Percentiles rank a stretch among this genome's conserved stretches.
Evolutionary conservation across 2,888 invertebrate genomes (phyloP).

Genomic region (Idaea aversata): DNA sequence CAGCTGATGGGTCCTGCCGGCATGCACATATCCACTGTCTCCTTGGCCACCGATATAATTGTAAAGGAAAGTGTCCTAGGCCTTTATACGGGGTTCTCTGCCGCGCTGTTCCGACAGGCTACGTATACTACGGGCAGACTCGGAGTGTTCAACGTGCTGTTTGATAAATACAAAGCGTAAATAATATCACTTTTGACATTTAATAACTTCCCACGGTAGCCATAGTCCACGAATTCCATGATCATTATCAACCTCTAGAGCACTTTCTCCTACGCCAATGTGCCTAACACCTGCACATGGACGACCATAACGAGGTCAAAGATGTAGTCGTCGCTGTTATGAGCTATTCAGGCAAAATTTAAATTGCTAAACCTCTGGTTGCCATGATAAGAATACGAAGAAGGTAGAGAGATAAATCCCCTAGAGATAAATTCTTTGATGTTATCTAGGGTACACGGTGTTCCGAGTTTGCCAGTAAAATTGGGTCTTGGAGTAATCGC

Average conservation of each 20-base stretch:
- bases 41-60: conserved; percentile 86
- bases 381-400: too few relatives aligned
- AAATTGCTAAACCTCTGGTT: too few relatives aligned
- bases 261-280: too few relatives aligned
- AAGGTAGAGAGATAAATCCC: neutral
- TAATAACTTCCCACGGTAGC: neutral
- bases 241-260: too few relatives aligned
- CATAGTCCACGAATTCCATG: too few relatives aligned
- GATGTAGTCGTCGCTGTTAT: too few relatives aligned
- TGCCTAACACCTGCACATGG: too few relatives aligned
- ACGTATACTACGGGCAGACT: conserved; percentile 97
- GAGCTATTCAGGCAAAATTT: too few relatives aligned
- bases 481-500: conserved; percentile 90
- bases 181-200: neutral
- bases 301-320: too few relatives aligned
- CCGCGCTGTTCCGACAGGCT: conserved; percentile 95
- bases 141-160: conserved; percentile 93
- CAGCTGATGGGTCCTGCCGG: conserved; percentile 71
- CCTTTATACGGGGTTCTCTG: conserved; percentile 93
- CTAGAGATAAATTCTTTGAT: neutral
- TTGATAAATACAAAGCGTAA: conserved; percentile 84
- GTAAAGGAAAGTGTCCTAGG: conserved; percentile 90
- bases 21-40: conserved; percentile 84
- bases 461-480: conserved; percentile 89
- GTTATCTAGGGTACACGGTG: conserved; percentile 48